A percentile compares a stretch with the other conserved stretches of the same genome.
Evolutionary conservation across 2,888 invertebrate species (phyloP).

Genomic region (Platynereis dumerilii): DNA sequence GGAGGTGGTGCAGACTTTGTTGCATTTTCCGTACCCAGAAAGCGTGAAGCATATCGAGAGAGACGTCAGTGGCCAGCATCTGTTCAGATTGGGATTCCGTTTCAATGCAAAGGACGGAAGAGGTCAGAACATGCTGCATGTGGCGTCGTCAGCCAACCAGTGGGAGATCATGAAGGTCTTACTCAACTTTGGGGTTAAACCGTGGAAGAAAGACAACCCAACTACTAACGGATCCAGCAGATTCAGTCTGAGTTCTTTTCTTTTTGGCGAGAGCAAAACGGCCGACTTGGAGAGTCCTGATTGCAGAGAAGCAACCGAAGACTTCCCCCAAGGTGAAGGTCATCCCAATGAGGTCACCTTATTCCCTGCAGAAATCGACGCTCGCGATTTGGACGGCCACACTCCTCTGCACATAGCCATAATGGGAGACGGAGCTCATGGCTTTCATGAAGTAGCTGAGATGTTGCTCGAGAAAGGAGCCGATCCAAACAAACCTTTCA

Average conservation of each 20-base stretch:
- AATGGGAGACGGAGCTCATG: constrained; percentile 32
- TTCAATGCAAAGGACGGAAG: constrained; percentile 79
- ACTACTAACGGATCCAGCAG: not conserved
- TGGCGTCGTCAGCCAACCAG: constrained; percentile 73
- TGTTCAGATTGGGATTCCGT: constrained; percentile 89
- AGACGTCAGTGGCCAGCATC: constrained; percentile 73
- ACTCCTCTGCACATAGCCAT: constrained; percentile 54
- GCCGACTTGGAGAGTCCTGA: constrained; percentile 10
- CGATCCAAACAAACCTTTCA: constrained; percentile 76
- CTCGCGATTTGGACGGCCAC: constrained; percentile 38
- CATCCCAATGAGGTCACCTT: constrained; percentile 15
- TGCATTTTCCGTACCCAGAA: constrained; percentile 81
- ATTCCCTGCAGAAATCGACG: constrained; percentile 34
- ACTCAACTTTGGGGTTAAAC: constrained; percentile 33
- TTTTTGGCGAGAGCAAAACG: not conserved
- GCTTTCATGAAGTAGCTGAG: constrained; percentile 72
- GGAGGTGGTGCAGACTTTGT: constrained; percentile 77
- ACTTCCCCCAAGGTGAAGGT: not conserved
- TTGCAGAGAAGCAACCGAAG: constrained; percentile 18
- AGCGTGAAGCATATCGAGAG: constrained; percentile 69
- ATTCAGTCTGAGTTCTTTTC: not conserved
- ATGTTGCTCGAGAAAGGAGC: constrained; percentile 80
- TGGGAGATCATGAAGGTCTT: constrained; percentile 37
- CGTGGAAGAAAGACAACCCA: not conserved
- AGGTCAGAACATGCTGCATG: constrained; percentile 82